Evolutionary conservation across 2,797 vertebrate species (phyloP).

Genomic region (Eidolon dupreanum): DNA sequence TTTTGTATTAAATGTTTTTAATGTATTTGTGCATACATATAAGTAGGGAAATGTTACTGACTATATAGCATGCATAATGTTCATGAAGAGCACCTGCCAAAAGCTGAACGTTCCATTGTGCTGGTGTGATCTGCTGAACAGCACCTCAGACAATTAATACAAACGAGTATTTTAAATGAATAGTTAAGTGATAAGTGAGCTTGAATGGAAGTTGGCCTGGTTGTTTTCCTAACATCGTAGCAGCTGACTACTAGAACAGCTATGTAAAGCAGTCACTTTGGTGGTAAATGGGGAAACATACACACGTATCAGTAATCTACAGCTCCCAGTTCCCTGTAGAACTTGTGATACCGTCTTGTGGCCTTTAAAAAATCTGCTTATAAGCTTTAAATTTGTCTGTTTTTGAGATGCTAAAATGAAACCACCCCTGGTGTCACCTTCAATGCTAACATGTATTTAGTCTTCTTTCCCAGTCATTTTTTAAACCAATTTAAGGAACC

Average conservation of each 20-base stretch:
- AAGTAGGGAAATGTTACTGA: slow-evolving; percentile 14
- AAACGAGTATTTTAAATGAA: not conserved
- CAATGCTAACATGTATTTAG: not conserved
- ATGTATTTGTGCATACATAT: slow-evolving; percentile 7
- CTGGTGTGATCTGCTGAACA: not conserved
- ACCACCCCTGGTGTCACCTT: not conserved
- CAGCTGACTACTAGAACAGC: not conserved
- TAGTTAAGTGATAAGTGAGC: not conserved
- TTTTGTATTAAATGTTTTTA: slow-evolving; percentile 43
- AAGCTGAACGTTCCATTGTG: slow-evolving; percentile 25
- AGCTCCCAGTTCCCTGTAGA: not conserved
- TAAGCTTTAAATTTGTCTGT: not conserved
- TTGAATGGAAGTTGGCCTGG: not conserved
- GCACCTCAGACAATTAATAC: not conserved
- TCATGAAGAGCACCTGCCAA: slow-evolving; percentile 4
- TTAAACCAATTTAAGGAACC: not conserved
- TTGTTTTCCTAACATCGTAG: not conserved
- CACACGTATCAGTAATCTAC: not conserved
- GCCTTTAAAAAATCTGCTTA: not conserved
- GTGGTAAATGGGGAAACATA: not conserved
- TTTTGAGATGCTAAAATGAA: slow-evolving; percentile 25
- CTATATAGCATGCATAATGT: not conserved
- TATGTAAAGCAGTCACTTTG: not conserved
- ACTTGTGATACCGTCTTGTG: not conserved
- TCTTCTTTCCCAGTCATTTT: not conserved